Evolutionary conservation across 2,113 vertebrate species (phyloP), one percentile per base, ranked within the genome.

Genomic region (Nerophis lumbriciformis): DNA sequence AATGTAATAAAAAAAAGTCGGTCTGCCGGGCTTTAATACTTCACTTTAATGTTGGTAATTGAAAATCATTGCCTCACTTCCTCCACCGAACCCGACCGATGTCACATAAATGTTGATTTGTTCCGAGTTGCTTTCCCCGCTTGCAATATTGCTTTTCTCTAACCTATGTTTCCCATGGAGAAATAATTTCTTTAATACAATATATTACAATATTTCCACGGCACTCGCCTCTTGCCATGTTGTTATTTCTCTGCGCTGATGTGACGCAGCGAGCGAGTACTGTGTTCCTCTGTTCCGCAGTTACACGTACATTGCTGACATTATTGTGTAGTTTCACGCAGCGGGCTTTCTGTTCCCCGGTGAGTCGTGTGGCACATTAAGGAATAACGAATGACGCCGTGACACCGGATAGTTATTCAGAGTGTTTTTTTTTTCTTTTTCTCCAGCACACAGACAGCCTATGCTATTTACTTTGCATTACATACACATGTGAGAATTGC

Each of bases 91-190:
- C 77, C 82, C 73, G 82, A 80, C 59, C 76, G 78, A 81, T 83
- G 71, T 79, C 73, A 80, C 79, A 80, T 76, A 77, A 82, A 82
- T 83, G 79, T 83, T 83, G 81, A 86, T 86, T 82, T 82, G 78
- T 77, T 86, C 81, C 63, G 77, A 85, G 83, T 82, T 76, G 80
- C 77, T 79, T 82, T 79, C 72, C 63, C 64, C 48, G 81, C 81
- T 80, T 80, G 72, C 75, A 81, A 84, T 84, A 88, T 88, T 85
- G 81, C 87, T 83, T 83, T 85, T 86, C 84, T 88, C 87, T 87
- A 87, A 87, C 82, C 86, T 87, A 81, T 80, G 68, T 85, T 87
- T 86, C 79, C 84, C 83, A 68, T 82, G 68, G 84, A 88, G 83
- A 86, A 84, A 87, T 85, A 85, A 87, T 86, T 28, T 84, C 78